Conservation (phyloP, 2,888 invertebrate species). For the Operophtera brumata region DNA sequence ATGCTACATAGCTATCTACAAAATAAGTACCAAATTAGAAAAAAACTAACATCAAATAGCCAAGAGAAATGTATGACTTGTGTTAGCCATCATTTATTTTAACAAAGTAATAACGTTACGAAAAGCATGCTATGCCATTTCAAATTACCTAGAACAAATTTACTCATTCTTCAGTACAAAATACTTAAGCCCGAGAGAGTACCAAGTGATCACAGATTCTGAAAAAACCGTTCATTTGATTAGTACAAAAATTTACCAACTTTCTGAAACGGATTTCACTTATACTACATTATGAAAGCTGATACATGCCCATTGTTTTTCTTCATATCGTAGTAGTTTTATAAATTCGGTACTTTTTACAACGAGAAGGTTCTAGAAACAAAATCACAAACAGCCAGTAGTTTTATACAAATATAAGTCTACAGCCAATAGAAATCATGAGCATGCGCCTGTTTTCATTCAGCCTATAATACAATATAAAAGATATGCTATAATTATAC, state of each 20-base stretch:
- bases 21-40: conserved; percentile 38
- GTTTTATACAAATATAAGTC: neutral
- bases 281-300: conserved; percentile 65
- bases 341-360: neutral
- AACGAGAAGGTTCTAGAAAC: neutral
- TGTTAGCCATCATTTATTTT: conserved; percentile 15
- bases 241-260: conserved; percentile 69
- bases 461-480: conserved; percentile 47
- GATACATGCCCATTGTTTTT: conserved; percentile 62
- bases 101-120: conserved; percentile 48
- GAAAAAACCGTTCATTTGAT: conserved; percentile 68
- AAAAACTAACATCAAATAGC: neutral
- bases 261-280: conserved; percentile 65
- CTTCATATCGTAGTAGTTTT: conserved; percentile 11
- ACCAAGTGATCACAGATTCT: conserved; percentile 80
- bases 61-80: conserved; percentile 1
- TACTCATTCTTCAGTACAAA: conserved; percentile 63
- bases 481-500: conserved; percentile 61
- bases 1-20: conserved; percentile 46
- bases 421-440: conserved; percentile 38
- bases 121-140: conserved; percentile 60
- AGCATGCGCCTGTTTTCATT: conserved; percentile 68
- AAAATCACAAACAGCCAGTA: neutral
- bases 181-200: conserved; percentile 77
- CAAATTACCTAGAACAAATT: conserved; percentile 43